These are phyloP conservation scores for Pocillopora damicornis DNA, from an alignment of 64 coral and sea anemone species.

Conservation along the genomic window DNA sequence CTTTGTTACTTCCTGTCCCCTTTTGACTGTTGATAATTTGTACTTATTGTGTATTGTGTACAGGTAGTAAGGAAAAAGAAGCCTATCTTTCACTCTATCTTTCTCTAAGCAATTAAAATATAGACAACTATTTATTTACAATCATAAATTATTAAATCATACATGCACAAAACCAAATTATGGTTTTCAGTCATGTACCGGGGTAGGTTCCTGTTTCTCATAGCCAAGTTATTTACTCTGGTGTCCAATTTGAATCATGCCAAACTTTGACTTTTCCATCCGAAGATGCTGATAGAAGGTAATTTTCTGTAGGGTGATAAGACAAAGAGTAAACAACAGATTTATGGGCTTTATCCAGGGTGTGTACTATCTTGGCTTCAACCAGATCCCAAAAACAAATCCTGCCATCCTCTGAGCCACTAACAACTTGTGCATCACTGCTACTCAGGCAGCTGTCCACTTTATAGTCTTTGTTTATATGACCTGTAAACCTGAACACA, in stretches of 20 bases:
- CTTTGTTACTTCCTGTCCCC: too few species aligned
- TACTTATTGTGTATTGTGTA: too few species aligned
- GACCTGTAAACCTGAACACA: conserved; percentile 79
- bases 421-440: conserved; percentile 78
- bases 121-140: too few species aligned
- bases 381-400: conserved; percentile 92
- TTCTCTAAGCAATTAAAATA: too few species aligned
- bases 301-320: conserved; percentile 74
- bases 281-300: conserved; percentile 82
- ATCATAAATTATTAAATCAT: not conserved
- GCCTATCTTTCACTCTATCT: too few species aligned
- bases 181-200: too few species aligned
- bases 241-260: conserved; percentile 57
- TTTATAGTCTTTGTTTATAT: conserved; percentile 91
- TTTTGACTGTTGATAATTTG: too few species aligned
- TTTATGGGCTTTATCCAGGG: conserved; percentile 65
- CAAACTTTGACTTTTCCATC: conserved; percentile 94
- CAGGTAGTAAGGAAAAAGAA: too few species aligned
- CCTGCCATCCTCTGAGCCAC: conserved; percentile 88
- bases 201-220: too few species aligned
- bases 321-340: conserved; percentile 70
- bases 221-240: conserved; percentile 4
- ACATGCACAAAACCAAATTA: not conserved
- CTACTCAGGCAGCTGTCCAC: conserved; percentile 88
- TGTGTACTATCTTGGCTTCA: conserved; percentile 80